Evolutionary conservation across 2,113 vertebrate genomes (phyloP).

Genomic region (Centropus unirufus): DNA sequence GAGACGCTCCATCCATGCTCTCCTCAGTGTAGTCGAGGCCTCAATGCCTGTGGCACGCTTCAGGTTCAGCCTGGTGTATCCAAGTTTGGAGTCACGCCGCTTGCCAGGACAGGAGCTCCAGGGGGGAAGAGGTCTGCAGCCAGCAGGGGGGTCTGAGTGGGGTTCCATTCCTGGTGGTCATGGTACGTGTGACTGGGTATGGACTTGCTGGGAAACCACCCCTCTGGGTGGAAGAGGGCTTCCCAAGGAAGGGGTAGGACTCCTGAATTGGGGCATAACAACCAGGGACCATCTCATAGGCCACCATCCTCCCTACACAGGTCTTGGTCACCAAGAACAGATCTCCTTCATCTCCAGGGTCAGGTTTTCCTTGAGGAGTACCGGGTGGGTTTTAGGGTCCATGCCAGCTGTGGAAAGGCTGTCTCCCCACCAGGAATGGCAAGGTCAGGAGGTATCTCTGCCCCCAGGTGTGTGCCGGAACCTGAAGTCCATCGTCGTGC

Average conservation of each 20-base stretch:
- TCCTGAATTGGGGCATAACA: background rate
- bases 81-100: accelerated
- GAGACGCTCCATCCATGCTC: accelerated
- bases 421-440: background rate
- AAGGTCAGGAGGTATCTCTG: background rate
- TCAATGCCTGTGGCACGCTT: accelerated
- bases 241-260: accelerated
- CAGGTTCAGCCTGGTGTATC: background rate
- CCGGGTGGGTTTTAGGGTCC: background rate
- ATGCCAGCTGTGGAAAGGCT: background rate
- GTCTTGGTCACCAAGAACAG: accelerated
- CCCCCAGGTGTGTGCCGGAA: conserved; percentile 92
- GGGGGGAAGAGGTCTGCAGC: background rate
- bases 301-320: accelerated
- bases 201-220: background rate
- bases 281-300: accelerated
- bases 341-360: background rate
- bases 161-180: accelerated
- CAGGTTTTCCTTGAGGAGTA: background rate
- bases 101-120: background rate
- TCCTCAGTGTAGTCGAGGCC: accelerated
- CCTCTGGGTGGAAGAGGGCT: background rate
- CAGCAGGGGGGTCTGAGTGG: background rate
- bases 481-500: conserved; percentile 96
- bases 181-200: accelerated